phyloP scores from a whole-genome alignment of 2,797 vertebrate genomes.

The Falco columbarius region DNA sequence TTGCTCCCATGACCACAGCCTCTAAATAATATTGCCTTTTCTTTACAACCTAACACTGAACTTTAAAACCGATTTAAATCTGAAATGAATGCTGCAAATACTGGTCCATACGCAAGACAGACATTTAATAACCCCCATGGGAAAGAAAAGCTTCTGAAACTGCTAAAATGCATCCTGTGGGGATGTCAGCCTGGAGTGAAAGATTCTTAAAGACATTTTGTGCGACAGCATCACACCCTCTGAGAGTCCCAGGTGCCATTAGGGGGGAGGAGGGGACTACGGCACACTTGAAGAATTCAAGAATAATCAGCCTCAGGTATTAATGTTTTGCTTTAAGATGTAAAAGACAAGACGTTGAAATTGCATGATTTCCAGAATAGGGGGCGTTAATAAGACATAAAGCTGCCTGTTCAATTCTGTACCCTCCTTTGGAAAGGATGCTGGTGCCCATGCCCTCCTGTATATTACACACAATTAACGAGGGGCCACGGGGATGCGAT shows the following conservation, averaged over 20 bases:
- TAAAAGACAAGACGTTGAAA: slow-evolving; percentile 23
- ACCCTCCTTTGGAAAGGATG: neutral
- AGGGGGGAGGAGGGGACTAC: slow-evolving; percentile 40
- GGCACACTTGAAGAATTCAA: slow-evolving; percentile 19
- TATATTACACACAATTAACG: fast-evolving
- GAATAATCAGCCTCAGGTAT: slow-evolving; percentile 59
- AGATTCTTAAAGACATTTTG: slow-evolving; percentile 63
- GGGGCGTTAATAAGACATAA: neutral
- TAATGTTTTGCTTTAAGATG: slow-evolving; percentile 63
- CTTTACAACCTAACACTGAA: slow-evolving; percentile 42
- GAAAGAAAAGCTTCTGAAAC: slow-evolving; percentile 54
- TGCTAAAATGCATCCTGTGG: slow-evolving; percentile 57
- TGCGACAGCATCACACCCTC: slow-evolving; percentile 66
- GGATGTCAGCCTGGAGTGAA: slow-evolving; percentile 50
- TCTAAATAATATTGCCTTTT: slow-evolving; percentile 55
- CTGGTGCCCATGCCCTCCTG: neutral
- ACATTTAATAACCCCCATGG: slow-evolving; percentile 49
- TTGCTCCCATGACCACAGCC: neutral
- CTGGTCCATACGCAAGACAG: slow-evolving; percentile 12
- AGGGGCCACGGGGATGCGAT: fast-evolving
- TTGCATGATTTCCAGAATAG: neutral
- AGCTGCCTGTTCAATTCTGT: neutral
- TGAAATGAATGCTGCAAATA: slow-evolving; percentile 50
- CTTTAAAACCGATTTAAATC: slow-evolving; percentile 53
- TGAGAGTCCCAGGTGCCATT: slow-evolving; percentile 59